phyloP scores from a whole-genome alignment of 2,888 invertebrate genomes.

The Leptodirus hochenwartii region DNA sequence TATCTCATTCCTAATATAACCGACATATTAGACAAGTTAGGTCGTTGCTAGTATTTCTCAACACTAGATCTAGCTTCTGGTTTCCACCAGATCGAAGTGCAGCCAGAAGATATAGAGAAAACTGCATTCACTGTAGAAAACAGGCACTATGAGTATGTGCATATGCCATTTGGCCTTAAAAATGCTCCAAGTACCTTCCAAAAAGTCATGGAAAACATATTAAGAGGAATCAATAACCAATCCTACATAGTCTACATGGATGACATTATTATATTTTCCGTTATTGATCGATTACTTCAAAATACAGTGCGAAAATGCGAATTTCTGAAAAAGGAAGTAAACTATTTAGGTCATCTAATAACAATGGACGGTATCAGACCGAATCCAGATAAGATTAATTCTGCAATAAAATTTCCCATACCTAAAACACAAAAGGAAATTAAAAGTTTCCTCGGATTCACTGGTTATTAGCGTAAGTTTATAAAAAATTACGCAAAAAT shows the following conservation, averaged over 20 bases:
- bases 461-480: too few relatives aligned
- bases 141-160: conserved; percentile 16
- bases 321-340: conserved; percentile 8
- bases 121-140: conserved; percentile 17
- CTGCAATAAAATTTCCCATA: conserved; percentile 7
- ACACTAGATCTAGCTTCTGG: conserved; percentile 18
- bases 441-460: conserved; percentile 6
- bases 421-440: conserved; percentile 9
- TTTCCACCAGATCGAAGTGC: conserved; percentile 19
- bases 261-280: conserved; percentile 13
- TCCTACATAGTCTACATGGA: conserved; percentile 14
- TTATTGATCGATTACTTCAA: conserved; percentile 11
- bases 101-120: conserved; percentile 14
- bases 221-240: conserved; percentile 11
- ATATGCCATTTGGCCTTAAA: conserved; percentile 17
- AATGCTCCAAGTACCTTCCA: conserved; percentile 16
- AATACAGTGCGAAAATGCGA: too few relatives aligned
- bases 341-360: conserved; percentile 9
- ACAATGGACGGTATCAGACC: conserved; percentile 9
- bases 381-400: conserved; percentile 8
- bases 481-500: conserved; percentile 4
- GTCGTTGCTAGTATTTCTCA: conserved; percentile 17
- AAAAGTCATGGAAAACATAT: conserved; percentile 14
- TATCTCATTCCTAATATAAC: conserved; percentile 18
- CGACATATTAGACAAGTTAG: conserved; percentile 19